Evolutionary conservation across 2,797 vertebrate species (phyloP).

Genomic region (Sebastes wilsoni): DNA sequence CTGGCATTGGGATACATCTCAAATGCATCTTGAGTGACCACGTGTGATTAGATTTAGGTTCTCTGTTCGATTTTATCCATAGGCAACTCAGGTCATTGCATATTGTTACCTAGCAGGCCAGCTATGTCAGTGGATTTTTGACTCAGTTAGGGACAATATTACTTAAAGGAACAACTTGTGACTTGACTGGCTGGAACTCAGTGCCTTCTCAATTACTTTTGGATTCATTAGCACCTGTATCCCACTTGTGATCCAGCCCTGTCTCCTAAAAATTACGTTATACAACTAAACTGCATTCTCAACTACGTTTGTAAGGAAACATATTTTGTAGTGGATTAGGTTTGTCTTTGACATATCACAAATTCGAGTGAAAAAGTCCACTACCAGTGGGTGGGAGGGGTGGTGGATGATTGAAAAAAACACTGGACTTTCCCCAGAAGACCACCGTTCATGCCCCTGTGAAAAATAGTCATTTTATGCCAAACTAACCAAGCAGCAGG

Average conservation of each 20-base stretch:
- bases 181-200: not conserved
- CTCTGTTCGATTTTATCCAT: not conserved
- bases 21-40: conserved; percentile 5
- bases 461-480: no score
- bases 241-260: not conserved
- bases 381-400: no score
- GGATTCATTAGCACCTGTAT: conserved; percentile 17
- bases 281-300: no score
- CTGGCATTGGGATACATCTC: not conserved
- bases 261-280: no score
- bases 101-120: not conserved
- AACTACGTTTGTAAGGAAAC: no score
- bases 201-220: not conserved
- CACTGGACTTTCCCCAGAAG: no score
- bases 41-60: conserved; percentile 1
- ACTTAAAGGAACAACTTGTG: not conserved
- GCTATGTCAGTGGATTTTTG: not conserved
- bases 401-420: no score
- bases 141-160: not conserved
- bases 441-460: no score
- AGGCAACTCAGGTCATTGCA: not conserved
- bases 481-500: no score
- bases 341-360: no score
- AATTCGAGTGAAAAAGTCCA: no score
- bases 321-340: no score